Evolutionary conservation across 2,797 vertebrate genomes (phyloP).

Genomic region (Muraenolepis orangiensis): DNA sequence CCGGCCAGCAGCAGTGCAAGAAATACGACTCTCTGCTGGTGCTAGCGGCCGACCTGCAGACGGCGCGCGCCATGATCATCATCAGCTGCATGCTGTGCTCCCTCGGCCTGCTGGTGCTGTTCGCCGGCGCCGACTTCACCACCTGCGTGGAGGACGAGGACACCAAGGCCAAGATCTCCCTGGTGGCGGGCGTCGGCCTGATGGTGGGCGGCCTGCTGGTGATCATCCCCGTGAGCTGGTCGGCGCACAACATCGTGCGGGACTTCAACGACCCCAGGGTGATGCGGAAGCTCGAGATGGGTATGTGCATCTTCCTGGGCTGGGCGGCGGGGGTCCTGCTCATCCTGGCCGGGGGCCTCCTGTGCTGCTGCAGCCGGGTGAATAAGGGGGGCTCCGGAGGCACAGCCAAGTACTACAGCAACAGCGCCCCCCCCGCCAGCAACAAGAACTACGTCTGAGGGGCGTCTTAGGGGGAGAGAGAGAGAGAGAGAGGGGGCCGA

Average conservation of each 20-base stretch:
- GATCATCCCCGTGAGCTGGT: slow-evolving; percentile 76
- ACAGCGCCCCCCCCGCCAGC: slow-evolving; percentile 50
- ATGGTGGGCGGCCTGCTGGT: slow-evolving; percentile 68
- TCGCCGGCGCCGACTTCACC: slow-evolving; percentile 74
- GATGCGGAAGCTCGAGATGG: slow-evolving; percentile 62
- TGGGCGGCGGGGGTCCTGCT: slow-evolving; percentile 69
- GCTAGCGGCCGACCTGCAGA: slow-evolving; percentile 66
- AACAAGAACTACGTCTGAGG: slow-evolving; percentile 72
- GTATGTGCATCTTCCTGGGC: slow-evolving; percentile 72
- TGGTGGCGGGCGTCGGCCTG: slow-evolving; percentile 63
- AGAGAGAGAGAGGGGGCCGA: background rate
- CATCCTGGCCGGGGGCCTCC: slow-evolving; percentile 66
- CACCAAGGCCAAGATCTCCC: slow-evolving; percentile 69
- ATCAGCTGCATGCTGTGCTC: slow-evolving; percentile 62
- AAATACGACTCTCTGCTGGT: slow-evolving; percentile 72
- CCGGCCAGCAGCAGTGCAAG: slow-evolving; percentile 80
- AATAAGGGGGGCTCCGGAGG: slow-evolving; percentile 46
- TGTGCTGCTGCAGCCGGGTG: slow-evolving; percentile 74
- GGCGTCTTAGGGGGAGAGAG: background rate
- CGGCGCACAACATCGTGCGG: slow-evolving; percentile 55
- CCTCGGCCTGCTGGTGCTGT: slow-evolving; percentile 66
- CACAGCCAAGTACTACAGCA: slow-evolving; percentile 73
- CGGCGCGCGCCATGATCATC: slow-evolving; percentile 73
- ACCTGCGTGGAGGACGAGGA: slow-evolving; percentile 70
- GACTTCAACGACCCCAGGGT: slow-evolving; percentile 61